phyloP scores from a whole-genome alignment of 2,888 invertebrate species.

The Plemyria rubiginata region DNA sequence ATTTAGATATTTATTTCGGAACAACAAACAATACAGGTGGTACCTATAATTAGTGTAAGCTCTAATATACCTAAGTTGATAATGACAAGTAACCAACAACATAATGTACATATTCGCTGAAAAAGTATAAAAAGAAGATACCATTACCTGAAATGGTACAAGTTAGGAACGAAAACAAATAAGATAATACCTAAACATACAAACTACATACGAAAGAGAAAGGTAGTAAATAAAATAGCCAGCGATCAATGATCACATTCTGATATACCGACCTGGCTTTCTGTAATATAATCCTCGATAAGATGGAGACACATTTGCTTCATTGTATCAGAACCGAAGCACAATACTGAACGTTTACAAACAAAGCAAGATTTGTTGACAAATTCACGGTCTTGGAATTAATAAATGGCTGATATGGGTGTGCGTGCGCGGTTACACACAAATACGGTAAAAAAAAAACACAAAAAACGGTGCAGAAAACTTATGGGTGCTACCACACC shows the following conservation, averaged over 20 bases:
- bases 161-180: background rate
- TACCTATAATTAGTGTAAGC: too few relatives aligned
- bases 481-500: too few relatives aligned
- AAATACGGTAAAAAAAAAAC: background rate
- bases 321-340: constrained; percentile 48
- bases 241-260: constrained; percentile 51
- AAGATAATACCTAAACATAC: background rate
- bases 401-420: constrained; percentile 11
- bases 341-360: constrained; percentile 31
- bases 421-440: constrained; percentile 3
- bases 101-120: too few relatives aligned
- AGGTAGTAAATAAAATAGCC: constrained; percentile 30
- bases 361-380: constrained; percentile 27
- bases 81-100: too few relatives aligned
- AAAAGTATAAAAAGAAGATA: too few relatives aligned
- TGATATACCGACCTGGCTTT: constrained; percentile 58
- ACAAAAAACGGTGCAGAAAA: background rate
- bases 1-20: too few relatives aligned
- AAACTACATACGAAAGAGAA: too few relatives aligned
- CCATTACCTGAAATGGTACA: too few relatives aligned
- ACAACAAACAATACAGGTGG: too few relatives aligned
- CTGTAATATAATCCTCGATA: constrained; percentile 63
- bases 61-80: too few relatives aligned
- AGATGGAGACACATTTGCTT: constrained; percentile 56
- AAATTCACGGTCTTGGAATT: constrained; percentile 25